phyloP scores from a whole-genome alignment of 2,797 vertebrate genomes.

The Furcifer pardalis region DNA sequence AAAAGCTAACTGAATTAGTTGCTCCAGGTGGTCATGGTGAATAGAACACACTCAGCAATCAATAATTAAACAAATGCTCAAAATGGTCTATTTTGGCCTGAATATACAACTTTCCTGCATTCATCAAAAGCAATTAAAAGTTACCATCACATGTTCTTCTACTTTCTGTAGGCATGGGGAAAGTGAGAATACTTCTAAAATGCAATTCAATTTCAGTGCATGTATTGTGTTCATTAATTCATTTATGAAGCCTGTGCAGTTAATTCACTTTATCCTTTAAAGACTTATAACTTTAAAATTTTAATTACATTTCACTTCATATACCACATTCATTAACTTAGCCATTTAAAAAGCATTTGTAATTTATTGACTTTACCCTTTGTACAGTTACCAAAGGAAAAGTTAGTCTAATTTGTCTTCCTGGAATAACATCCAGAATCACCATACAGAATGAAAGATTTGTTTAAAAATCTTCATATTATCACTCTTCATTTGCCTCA shows the following conservation, averaged over 20 bases:
- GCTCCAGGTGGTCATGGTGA: not conserved
- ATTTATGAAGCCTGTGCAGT: slow-evolving; percentile 55
- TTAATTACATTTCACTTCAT: slow-evolving; percentile 65
- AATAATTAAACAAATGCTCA: slow-evolving; percentile 36
- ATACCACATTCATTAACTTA: slow-evolving; percentile 47
- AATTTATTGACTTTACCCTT: slow-evolving; percentile 54
- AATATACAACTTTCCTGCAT: slow-evolving; percentile 13
- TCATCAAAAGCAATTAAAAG: slow-evolving; percentile 55
- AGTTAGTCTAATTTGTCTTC: slow-evolving; percentile 38
- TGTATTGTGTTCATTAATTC: slow-evolving; percentile 51
- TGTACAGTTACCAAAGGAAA: slow-evolving; percentile 41
- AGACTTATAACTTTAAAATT: slow-evolving; percentile 54
- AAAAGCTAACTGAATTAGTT: not conserved
- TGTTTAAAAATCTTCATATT: slow-evolving; percentile 12
- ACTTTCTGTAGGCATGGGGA: slow-evolving; percentile 15
- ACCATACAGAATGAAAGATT: not conserved
- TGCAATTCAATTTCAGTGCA: slow-evolving; percentile 43
- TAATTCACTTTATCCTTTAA: slow-evolving; percentile 64
- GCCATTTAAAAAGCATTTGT: slow-evolving; percentile 55
- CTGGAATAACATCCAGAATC: slow-evolving; percentile 36
- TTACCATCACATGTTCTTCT: slow-evolving; percentile 29
- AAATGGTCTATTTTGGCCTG: slow-evolving; percentile 19
- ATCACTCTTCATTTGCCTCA: slow-evolving; percentile 14
- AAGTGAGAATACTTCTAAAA: slow-evolving; percentile 53
- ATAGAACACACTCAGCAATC: slow-evolving; percentile 4